These are phyloP conservation scores for Drosophila mimetica DNA, from an alignment of 2,888 invertebrate genomes.

Conservation along the genomic window DNA sequence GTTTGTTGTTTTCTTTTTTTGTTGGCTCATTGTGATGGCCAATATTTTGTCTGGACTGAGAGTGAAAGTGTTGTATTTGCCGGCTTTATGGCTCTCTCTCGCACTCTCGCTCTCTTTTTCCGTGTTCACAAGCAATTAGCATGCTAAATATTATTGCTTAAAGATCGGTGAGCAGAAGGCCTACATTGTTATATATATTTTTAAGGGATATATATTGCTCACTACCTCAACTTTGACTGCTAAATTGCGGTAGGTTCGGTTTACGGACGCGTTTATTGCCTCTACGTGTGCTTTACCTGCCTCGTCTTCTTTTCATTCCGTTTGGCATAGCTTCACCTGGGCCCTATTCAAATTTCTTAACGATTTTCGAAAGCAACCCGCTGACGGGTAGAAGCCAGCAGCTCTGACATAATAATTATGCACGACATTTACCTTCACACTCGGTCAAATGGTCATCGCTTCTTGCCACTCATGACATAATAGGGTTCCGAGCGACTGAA, in stretches of 20 bases:
- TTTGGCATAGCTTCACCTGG: slow-evolving; percentile 24
- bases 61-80: slow-evolving; percentile 71
- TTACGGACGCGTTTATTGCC: slow-evolving; percentile 36
- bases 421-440: slow-evolving; percentile 60
- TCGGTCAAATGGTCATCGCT: slow-evolving; percentile 51
- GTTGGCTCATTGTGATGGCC: slow-evolving; percentile 36
- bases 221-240: slow-evolving; percentile 15
- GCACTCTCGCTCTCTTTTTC: slow-evolving; percentile 30
- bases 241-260: slow-evolving; percentile 69
- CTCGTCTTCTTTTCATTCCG: slow-evolving; percentile 26
- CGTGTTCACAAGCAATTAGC: slow-evolving; percentile 45
- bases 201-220: background rate
- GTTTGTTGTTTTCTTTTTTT: slow-evolving; percentile 13
- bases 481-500: slow-evolving; percentile 28
- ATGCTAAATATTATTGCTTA: slow-evolving; percentile 49
- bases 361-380: slow-evolving; percentile 59
- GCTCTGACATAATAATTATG: slow-evolving; percentile 78
- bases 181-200: background rate
- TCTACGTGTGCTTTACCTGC: slow-evolving; percentile 33
- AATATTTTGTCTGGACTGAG: slow-evolving; percentile 42
- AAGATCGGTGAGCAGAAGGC: slow-evolving; percentile 37
- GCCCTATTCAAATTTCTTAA: slow-evolving; percentile 47
- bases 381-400: slow-evolving; percentile 27
- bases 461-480: slow-evolving; percentile 63
- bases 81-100: slow-evolving; percentile 47